Conservation (phyloP, 2,113 vertebrate genomes). For the Odobenus rosmarus region DNA sequence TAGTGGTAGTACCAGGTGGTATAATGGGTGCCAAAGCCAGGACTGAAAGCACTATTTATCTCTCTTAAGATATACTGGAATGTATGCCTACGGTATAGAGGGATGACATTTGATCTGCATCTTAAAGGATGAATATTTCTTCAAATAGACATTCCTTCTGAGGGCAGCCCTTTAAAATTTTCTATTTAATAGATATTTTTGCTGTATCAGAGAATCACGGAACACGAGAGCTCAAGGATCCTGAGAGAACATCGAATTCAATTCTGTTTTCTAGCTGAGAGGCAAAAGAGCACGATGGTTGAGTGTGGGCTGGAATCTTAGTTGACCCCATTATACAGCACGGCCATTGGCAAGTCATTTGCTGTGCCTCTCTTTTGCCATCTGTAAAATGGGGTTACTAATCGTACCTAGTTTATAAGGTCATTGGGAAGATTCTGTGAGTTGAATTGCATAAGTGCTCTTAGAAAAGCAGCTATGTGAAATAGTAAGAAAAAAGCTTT, state of each 20-base stretch:
- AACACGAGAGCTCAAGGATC: neutral
- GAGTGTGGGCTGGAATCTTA: neutral
- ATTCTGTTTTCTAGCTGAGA: neutral
- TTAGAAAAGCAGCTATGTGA: neutral
- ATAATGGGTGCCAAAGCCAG: neutral
- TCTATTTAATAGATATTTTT: neutral
- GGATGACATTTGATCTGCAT: neutral
- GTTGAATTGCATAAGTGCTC: neutral
- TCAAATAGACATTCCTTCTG: neutral
- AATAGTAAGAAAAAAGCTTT: neutral
- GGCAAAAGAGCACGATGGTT: neutral
- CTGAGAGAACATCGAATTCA: neutral
- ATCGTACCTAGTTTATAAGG: neutral
- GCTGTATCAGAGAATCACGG: neutral
- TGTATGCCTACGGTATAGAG: fast-evolving
- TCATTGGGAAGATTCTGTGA: neutral
- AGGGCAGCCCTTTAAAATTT: neutral
- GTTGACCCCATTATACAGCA: neutral
- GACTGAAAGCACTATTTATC: fast-evolving
- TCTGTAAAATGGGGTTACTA: neutral
- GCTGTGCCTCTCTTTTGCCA: neutral
- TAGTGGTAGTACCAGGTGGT: fast-evolving
- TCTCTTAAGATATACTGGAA: neutral
- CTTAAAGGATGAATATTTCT: neutral
- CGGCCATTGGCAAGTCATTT: neutral